Percentiles rank a stretch among this genome's conserved stretches.
These are phyloP conservation scores for Laterallus jamaicensis DNA, from an alignment of 2,113 vertebrate species.

Conservation along the genomic window DNA sequence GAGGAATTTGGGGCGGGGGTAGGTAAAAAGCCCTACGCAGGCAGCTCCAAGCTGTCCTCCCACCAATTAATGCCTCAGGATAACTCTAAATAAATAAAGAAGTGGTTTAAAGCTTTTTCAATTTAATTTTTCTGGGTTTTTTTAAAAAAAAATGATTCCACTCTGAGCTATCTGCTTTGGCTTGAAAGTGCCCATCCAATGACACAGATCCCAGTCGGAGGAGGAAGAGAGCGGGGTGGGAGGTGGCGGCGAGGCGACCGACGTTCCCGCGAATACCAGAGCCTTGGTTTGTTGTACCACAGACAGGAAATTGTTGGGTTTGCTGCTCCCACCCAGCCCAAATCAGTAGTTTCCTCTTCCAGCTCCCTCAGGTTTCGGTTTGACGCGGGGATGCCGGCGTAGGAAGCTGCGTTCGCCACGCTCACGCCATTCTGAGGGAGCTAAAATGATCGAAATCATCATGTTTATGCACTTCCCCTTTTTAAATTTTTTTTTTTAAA, in stretches of 20 bases:
- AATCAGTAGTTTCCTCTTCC: constrained; percentile 66
- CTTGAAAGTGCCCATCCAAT: fast-evolving
- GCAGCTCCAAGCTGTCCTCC: background rate
- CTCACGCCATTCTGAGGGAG: background rate
- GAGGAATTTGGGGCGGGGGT: constrained; percentile 1
- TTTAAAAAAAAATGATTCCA: background rate
- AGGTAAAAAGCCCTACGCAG: background rate
- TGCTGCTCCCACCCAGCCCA: constrained; percentile 59
- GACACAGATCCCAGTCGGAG: background rate
- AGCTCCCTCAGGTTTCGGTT: constrained; percentile 30
- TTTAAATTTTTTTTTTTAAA: no score
- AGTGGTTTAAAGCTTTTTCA: no score
- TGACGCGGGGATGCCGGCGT: background rate
- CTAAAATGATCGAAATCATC: background rate
- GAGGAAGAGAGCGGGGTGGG: background rate
- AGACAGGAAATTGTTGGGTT: constrained; percentile 69
- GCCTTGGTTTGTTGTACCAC: constrained; percentile 36
- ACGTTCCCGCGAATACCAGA: background rate
- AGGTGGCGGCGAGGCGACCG: background rate
- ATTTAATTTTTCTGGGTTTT: background rate
- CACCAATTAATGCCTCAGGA: background rate
- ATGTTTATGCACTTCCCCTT: background rate
- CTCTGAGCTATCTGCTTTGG: background rate
- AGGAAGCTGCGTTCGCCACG: background rate
- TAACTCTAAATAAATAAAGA: background rate